phyloP scores from a whole-genome alignment of 2,888 invertebrate genomes.

The Athalia cordata region DNA sequence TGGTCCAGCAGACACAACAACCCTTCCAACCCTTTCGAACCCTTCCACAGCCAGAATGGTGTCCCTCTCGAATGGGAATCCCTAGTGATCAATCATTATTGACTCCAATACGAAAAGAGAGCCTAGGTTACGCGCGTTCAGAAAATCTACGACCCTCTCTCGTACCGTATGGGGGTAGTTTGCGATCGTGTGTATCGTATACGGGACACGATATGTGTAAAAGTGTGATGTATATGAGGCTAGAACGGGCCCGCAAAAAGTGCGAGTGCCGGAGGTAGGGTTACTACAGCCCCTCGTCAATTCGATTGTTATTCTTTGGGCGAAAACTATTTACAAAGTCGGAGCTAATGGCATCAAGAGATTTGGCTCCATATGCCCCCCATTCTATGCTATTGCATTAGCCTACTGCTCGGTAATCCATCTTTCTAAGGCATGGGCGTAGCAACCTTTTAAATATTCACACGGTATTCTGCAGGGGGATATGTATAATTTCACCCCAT shows the following conservation, averaged over 20 bases:
- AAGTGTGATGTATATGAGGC: conserved; percentile 10
- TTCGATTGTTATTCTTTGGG: conserved; percentile 70
- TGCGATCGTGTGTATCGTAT: conserved; percentile 3
- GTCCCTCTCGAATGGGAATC: conserved; percentile 56
- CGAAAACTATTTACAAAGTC: conserved; percentile 73
- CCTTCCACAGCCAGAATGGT: conserved; percentile 25
- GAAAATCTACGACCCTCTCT: conserved; percentile 7
- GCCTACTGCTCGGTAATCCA: conserved; percentile 58
- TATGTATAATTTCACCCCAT: background rate
- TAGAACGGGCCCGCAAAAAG: conserved; percentile 22
- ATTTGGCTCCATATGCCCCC: conserved; percentile 66
- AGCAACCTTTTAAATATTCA: conserved; percentile 43
- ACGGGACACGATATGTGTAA: conserved; percentile 15
- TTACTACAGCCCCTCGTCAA: conserved; percentile 53
- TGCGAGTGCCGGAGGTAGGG: conserved; percentile 50
- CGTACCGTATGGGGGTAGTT: background rate
- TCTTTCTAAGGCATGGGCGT: conserved; percentile 47
- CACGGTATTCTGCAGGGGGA: conserved; percentile 19
- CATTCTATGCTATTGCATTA: conserved; percentile 54
- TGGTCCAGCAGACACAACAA: conserved; percentile 54
- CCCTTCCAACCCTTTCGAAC: conserved; percentile 59
- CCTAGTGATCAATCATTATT: conserved; percentile 71
- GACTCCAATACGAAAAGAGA: conserved; percentile 56
- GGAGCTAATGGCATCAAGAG: conserved; percentile 71
- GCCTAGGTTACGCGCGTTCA: background rate